Base-by-base conservation (phyloP, 2,797 vertebrate genomes). In the Lutjanus argentimaculatus region DNA sequence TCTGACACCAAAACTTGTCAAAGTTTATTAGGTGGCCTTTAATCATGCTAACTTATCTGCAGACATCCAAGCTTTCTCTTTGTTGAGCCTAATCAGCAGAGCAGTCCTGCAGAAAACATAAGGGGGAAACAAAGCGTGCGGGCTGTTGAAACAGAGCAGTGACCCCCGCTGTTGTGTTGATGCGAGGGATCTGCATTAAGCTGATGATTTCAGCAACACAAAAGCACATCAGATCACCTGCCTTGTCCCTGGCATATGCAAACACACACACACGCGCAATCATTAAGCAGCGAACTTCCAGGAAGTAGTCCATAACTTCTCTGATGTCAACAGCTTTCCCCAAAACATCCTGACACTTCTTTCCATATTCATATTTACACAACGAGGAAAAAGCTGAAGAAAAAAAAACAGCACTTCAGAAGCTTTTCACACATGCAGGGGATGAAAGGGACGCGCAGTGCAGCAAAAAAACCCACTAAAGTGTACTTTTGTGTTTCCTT, bases 331-430 rank as follows among this genome's bases (percentile, higher is more conserved):
- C 84, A 85, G 72, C 87, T 77, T 77, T 75, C 77, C 15, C 48
- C 6, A 80, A 85, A 85, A 85, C 75, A 81, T 64, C 78, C 77
- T 76, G 81, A 85, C 80, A 67, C 84, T 62, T 88, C 58, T 85
- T 87, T 89, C 76, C 75, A 88, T 85, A 89, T 84, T 92, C 87
- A 91, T 90, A 89, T 83, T 77, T 74, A 76, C 74, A 80, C 70
- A 75, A 85, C 12, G 25, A 86, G 57, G 53, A 74, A 67, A 65
- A 53, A 36, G 62, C 12, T 51, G 21, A 55, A 58, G 57, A n/a
- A 11, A 56, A 68, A 64, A 57, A 52, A 53, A 67, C 75, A 79
- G 62, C 73, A 82, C 83, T 87, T 90, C 67, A 89, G 79, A 86
- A 76, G 72, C 42, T 80, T 84, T 87, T 86, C 77, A 73, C 67